A percentile compares a stretch with the other conserved stretches of the same genome.
These are phyloP conservation scores for Xenopus tropicalis DNA, from an alignment of 2,113 vertebrate genomes.

Conservation along the genomic window DNA sequence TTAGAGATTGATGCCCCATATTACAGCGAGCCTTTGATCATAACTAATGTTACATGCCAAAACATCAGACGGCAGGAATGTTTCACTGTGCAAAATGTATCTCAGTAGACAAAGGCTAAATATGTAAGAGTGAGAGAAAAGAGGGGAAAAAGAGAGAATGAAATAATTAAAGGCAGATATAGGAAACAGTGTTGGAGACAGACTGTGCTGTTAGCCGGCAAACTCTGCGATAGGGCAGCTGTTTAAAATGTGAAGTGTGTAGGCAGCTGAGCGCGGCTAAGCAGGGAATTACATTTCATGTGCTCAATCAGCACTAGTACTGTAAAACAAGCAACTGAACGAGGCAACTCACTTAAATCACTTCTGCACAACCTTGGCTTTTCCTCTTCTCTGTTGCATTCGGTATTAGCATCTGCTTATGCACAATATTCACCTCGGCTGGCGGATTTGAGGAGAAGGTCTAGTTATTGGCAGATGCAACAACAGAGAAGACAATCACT, in stretches of 20 bases:
- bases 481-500: no score
- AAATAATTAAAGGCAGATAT: no score
- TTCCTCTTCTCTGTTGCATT: neutral
- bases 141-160: no score
- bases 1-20: neutral
- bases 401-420: no score
- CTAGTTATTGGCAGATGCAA: no score
- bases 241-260: constrained; percentile 21
- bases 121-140: no score
- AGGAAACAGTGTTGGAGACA: no score
- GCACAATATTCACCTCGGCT: no score
- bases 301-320: constrained; percentile 26
- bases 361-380: neutral
- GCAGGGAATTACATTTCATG: constrained; percentile 25
- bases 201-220: no score
- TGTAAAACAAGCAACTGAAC: constrained; percentile 34
- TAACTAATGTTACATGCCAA: neutral
- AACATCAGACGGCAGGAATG: neutral
- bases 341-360: constrained; percentile 22
- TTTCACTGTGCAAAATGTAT: neutral
- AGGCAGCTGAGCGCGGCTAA: constrained; percentile 15
- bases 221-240: neutral
- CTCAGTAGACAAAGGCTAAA: no score
- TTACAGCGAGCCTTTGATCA: neutral
- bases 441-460: no score